Evolutionary conservation across 2,888 invertebrate species (phyloP), one percentile per base, ranked within the genome.

Genomic region (Hesperia comma): DNA sequence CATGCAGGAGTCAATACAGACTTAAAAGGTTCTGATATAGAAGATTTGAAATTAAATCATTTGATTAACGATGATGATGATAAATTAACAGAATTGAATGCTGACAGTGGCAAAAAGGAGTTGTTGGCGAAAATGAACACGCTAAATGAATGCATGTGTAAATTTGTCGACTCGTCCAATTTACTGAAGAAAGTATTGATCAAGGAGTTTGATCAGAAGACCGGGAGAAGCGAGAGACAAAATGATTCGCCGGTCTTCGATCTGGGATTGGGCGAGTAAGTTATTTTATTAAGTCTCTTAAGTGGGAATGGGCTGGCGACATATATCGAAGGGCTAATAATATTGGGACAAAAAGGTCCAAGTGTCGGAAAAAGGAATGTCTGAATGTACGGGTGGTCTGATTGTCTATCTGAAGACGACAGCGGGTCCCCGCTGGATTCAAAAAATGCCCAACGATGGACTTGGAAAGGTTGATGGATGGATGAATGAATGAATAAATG

Each of bases 101-200:
- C 10, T 15, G 46, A 33, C 15, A 37, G 17, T 53, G 57, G 32
- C 32, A 80, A 84, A 7, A 83, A 81, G 15, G 77, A 83, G 14
- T 80, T 83, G 1, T 73, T 89, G 53, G 67, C 70, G 0, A 92
- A 91, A 71, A 90, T 92, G 87, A 81, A 87, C 67, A 82, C 81
- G 0, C 43, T 92, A 1, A 89, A 87, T 26, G 86, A 90, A 7
- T 90, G 80, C 15, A 92, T 92, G 92, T 87, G 86, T 70, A 88
- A 87, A 71, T 90, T 90, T 66, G 86, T 86, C 0, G 84, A 88
- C 54, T 90, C 92, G 0, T 86, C 91, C 0, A 90, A 90, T 53
- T 82, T 83, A 0, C 64, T 92, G 66, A 92, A 89, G 71, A 86
- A 82, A 69, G 88, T 85, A 4, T 49, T 91, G 68, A 81, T 79